phyloP scores from a whole-genome alignment of 2,888 invertebrate species.

The Mesoligia furuncula region DNA sequence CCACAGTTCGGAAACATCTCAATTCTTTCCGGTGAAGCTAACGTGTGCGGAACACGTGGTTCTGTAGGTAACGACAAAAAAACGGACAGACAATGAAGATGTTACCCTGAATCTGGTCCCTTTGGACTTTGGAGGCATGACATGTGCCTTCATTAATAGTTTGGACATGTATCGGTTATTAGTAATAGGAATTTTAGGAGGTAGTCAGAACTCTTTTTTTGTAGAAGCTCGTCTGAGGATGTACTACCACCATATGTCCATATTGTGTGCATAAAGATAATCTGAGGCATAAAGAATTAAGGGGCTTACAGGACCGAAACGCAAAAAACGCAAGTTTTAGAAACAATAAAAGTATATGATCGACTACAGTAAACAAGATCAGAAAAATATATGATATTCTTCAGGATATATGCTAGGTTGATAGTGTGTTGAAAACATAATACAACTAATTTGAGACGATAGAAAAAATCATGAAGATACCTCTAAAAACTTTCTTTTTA shows the following conservation, averaged over 20 bases:
- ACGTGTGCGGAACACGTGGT: constrained; percentile 87
- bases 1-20: constrained; percentile 59
- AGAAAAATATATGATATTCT: no score
- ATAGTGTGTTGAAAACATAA: no score
- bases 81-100: constrained; percentile 70
- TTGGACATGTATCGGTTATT: constrained; percentile 31
- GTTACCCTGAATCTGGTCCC: constrained; percentile 69
- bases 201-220: not conserved
- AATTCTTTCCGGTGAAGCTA: constrained; percentile 74
- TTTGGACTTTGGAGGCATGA: constrained; percentile 49
- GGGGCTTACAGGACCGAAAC: no score
- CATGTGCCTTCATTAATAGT: constrained; percentile 60
- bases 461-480: no score
- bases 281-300: no score
- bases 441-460: no score
- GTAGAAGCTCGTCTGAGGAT: not conserved
- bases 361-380: no score
- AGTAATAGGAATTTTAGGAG: constrained; percentile 2
- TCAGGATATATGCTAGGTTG: no score
- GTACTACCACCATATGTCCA: not conserved
- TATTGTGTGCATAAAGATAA: no score
- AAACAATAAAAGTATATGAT: no score
- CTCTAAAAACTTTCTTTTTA: no score
- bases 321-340: no score
- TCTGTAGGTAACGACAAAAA: constrained; percentile 77